phyloP scores from a whole-genome alignment of 2,113 vertebrate species.

The Tupaia tana region DNA sequence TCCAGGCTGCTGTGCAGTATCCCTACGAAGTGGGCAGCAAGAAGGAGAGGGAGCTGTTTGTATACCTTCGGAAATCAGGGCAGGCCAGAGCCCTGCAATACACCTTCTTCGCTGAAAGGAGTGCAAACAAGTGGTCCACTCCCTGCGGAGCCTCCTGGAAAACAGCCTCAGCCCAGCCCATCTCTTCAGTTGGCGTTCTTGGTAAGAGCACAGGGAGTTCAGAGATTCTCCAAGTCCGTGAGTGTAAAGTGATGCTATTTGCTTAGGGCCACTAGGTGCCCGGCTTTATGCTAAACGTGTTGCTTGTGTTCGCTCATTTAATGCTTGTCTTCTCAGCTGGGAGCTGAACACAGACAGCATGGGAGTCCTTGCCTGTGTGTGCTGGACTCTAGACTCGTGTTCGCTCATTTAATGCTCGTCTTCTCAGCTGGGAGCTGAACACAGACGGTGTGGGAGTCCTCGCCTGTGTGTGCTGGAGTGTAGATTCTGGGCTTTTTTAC shows the following conservation, averaged over 20 bases:
- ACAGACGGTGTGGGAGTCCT: neutral
- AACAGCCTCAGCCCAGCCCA: constrained; percentile 83
- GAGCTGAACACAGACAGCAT: neutral
- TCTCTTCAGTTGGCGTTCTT: constrained; percentile 90
- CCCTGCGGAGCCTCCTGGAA: constrained; percentile 90
- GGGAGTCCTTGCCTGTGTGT: neutral
- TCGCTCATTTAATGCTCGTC: neutral
- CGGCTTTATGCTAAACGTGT: neutral
- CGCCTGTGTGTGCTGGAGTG: neutral
- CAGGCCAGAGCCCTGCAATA: constrained; percentile 94
- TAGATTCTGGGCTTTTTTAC: neutral
- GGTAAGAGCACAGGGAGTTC: constrained; percentile 84
- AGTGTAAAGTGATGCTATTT: neutral
- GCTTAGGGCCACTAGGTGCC: neutral
- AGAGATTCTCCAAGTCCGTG: neutral
- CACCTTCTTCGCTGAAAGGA: constrained; percentile 92
- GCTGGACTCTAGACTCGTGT: neutral
- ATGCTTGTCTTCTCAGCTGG: neutral
- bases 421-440: neutral
- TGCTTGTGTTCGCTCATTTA: neutral
- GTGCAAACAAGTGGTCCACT: constrained; percentile 87
- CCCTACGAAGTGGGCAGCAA: constrained; percentile 88
- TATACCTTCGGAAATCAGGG: constrained; percentile 87
- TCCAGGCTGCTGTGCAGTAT: constrained; percentile 86
- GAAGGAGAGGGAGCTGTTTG: constrained; percentile 89